Percentiles rank a stretch among this genome's conserved stretches.
Conservation (phyloP, 92 coral and sea anemone species). For the Porites cylindrica region DNA sequence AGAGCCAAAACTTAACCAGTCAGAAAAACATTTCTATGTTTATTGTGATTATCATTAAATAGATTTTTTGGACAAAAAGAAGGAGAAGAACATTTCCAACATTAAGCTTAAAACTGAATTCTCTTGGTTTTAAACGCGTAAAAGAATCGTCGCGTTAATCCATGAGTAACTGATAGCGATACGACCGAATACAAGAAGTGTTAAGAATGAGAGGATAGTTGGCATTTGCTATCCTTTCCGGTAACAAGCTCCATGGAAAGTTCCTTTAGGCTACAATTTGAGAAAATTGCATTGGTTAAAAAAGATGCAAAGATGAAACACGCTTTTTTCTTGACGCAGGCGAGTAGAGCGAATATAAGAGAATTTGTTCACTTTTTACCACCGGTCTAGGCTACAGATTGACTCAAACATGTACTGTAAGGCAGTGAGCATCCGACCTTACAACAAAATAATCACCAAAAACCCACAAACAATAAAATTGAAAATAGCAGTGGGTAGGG, state of each 20-base stretch:
- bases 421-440: background rate
- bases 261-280: constrained; percentile 1
- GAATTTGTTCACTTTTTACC: background rate
- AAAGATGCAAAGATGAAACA: background rate
- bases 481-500: background rate
- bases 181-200: background rate
- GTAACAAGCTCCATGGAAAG: constrained; percentile 3
- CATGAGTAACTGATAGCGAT: background rate
- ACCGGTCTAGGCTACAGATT: background rate
- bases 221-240: background rate
- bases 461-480: background rate
- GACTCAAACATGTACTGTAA: background rate
- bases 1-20: constrained; percentile 18
- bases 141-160: background rate
- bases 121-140: background rate
- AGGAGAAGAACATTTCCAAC: background rate
- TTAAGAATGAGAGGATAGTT: background rate
- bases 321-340: background rate
- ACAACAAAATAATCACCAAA: background rate
- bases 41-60: background rate
- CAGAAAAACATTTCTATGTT: background rate
- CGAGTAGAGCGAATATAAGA: background rate
- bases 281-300: background rate
- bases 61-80: background rate
- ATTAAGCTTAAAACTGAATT: too few species aligned